A percentile compares a stretch with the other conserved stretches of the same genome.
These are phyloP conservation scores for Bubo blakistoni DNA, from an alignment of 2,113 vertebrate species.

Conservation along the genomic window DNA sequence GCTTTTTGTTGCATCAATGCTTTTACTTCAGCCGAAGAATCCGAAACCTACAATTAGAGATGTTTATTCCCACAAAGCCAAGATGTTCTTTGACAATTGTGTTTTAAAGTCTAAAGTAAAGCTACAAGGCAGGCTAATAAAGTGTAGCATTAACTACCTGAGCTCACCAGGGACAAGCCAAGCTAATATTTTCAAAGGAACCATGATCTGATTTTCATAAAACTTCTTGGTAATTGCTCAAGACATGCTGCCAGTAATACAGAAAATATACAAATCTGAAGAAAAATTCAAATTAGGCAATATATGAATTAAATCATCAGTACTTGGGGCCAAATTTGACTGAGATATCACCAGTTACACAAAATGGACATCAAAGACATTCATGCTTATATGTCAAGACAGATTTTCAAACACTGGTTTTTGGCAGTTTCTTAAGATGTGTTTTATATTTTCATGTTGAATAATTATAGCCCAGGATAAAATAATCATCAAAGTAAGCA, in stretches of 20 bases:
- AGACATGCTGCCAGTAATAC: background rate
- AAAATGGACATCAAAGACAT: background rate
- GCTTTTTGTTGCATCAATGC: constrained; percentile 83
- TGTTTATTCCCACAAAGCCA: background rate
- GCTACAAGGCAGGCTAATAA: background rate
- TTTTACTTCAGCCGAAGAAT: constrained; percentile 80
- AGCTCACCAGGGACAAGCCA: background rate
- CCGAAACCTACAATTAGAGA: constrained; percentile 71
- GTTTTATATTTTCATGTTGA: background rate
- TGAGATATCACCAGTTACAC: background rate
- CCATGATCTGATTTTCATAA: background rate
- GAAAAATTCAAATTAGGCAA: background rate
- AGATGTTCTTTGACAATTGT: background rate
- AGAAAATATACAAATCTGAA: background rate
- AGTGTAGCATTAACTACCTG: background rate
- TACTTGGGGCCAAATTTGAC: background rate
- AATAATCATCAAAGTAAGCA: background rate
- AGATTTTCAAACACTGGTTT: background rate
- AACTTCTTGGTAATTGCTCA: background rate
- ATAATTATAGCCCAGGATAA: background rate
- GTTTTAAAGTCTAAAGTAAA: background rate
- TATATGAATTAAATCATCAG: background rate
- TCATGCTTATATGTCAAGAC: background rate
- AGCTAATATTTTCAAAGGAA: constrained; percentile 16
- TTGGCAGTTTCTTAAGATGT: background rate